Base-by-base conservation (phyloP, 2,797 vertebrate species). In the Gadopsis marmoratus region DNA sequence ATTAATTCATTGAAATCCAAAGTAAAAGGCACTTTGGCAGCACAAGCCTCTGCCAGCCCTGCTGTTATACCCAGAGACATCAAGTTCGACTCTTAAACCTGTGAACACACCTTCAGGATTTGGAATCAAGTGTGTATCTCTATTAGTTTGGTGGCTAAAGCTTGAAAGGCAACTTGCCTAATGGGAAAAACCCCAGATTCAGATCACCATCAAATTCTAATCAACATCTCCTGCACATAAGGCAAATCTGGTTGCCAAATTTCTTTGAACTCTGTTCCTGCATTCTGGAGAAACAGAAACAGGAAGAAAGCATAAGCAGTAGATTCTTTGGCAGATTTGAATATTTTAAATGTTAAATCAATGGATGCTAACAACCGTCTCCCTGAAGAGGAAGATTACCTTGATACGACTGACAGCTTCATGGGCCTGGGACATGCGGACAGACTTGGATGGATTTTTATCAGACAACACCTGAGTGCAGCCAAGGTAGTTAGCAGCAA, bases 401-500 rank as follows among this genome's bases (percentile, higher is more conserved):
- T 99, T 99, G 84, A 99, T 97, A 2, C 92, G 96, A 85, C 96
- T 97, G 78, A 99, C 97, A 0, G 98, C 98, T 89, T 99, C 97
- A 61, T 99, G 98, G 0, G 98, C 98, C 87, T 99, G 98, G 92
- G 97, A 96, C 98, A 99, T 99, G 0, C 98, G 93, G 62, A 98
- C 96, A 71, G 96, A 97, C 86, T 99, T 99, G 86, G 98, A 97
- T 0, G 98, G 98, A 87, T 99, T 99, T 81, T 97, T 96, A 86
- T 99, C 97, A 0, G 98, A 99, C 31, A 99, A 90, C 88, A 99
- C 95, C 91, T 98, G 97, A 3, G 98, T 99, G 79, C 97, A 99
- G 76, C 98, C 98, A 90, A 99, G 94, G 94, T 99, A 99, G 94
- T 99, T 99, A 83, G 98, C 98, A 35, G 98, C 98, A 71, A 99